A percentile compares a stretch with the other conserved stretches of the same genome.
These are phyloP conservation scores for Drosophila asahinai DNA, from an alignment of 1,140 invertebrate genomes.

Conservation along the genomic window DNA sequence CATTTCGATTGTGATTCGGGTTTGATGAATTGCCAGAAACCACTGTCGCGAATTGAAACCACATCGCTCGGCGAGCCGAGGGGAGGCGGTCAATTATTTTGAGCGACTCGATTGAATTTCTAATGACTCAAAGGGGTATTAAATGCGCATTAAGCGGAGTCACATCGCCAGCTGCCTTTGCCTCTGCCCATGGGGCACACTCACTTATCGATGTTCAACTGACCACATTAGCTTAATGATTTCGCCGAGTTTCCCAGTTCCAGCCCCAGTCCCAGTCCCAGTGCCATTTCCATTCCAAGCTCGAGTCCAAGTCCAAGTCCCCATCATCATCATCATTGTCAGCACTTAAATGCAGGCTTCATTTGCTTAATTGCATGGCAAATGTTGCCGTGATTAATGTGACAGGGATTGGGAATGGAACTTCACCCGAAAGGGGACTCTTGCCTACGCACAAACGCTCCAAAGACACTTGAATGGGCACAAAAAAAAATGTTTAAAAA, in stretches of 20 bases:
- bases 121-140: conserved; percentile 63
- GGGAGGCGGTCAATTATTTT: conserved; percentile 31
- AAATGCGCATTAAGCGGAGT: conserved; percentile 68
- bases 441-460: conserved; percentile 37
- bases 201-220: conserved; percentile 74
- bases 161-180: conserved; percentile 30
- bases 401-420: conserved; percentile 65
- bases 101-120: conserved; percentile 62
- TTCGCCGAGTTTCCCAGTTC: conserved; percentile 61
- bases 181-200: conserved; percentile 57
- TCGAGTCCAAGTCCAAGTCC: conserved; percentile 30
- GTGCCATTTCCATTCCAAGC: conserved; percentile 34
- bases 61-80: neutral
- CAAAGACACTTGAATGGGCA: conserved; percentile 17
- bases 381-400: conserved; percentile 77
- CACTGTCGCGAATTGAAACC: conserved; percentile 33
- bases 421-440: conserved; percentile 21
- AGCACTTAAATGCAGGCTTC: conserved; percentile 82
- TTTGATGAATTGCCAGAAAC: conserved; percentile 61
- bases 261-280: conserved; percentile 1
- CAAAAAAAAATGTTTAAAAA: conserved; percentile 15
- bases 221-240: conserved; percentile 80
- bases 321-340: conserved; percentile 62
- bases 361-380: conserved; percentile 81
- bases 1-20: conserved; percentile 71